Percentiles rank a stretch among this genome's conserved stretches.
phyloP scores from a whole-genome alignment of 1,140 invertebrate genomes.

The Nomia melanderi region DNA sequence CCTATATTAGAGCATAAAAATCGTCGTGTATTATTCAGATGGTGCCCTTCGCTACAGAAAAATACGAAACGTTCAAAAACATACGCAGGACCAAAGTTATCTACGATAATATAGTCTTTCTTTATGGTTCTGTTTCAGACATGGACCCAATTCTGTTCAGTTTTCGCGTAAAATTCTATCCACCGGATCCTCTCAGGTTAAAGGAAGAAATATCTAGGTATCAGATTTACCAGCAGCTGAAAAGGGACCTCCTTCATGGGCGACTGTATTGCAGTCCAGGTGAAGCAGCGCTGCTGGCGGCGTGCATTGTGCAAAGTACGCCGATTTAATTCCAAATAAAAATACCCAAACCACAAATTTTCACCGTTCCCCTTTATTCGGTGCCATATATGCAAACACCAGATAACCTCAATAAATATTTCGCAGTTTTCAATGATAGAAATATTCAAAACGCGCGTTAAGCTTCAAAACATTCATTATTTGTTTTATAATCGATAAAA shows the following conservation, averaged over 20 bases:
- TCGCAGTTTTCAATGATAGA: not conserved
- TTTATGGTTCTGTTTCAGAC: conserved; percentile 83
- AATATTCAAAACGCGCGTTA: no score
- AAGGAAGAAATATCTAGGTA: conserved; percentile 95
- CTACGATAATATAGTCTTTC: no score
- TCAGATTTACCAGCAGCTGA: conserved; percentile 96
- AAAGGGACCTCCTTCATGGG: conserved; percentile 96
- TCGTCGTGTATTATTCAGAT: no score
- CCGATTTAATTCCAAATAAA: conserved; percentile 22
- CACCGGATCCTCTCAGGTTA: conserved; percentile 91
- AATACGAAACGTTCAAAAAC: no score
- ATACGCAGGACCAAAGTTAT: no score
- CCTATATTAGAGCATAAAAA: no score
- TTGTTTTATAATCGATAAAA: no score
- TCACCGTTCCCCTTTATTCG: not conserved
- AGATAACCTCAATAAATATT: not conserved
- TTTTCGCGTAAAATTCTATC: conserved; percentile 97
- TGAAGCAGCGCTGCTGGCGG: conserved; percentile 94
- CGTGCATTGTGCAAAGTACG: conserved; percentile 96
- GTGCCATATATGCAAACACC: not conserved
- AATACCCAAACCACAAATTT: not conserved
- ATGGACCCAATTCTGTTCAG: conserved; percentile 93
- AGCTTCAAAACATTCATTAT: no score
- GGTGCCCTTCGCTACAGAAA: no score
- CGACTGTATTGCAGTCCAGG: conserved; percentile 94